Percentiles rank a stretch among this genome's conserved stretches.
phyloP scores from a whole-genome alignment of 2,113 vertebrate genomes.

The Tor tambroides region DNA sequence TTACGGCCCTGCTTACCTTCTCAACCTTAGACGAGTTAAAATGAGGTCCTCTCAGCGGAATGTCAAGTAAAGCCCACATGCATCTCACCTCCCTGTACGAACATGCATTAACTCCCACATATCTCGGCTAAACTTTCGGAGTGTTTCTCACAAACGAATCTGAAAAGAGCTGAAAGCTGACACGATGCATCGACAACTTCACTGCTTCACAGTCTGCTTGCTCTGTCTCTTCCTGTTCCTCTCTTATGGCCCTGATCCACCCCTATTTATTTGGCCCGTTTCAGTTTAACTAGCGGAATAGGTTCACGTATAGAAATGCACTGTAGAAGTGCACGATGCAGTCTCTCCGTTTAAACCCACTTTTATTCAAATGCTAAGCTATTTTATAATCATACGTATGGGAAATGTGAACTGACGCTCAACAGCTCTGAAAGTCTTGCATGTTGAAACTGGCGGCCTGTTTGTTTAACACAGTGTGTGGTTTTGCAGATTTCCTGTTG shows the following conservation, averaged over 20 bases:
- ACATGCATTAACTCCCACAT: constrained; percentile 59
- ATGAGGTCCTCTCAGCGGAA: constrained; percentile 18
- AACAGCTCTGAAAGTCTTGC: constrained; percentile 51
- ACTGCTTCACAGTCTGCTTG: constrained; percentile 59
- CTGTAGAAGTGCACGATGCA: background rate
- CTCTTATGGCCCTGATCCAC: constrained; percentile 70
- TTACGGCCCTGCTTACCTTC: constrained; percentile 51
- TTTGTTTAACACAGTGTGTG: constrained; percentile 71
- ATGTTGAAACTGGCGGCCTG: constrained; percentile 75
- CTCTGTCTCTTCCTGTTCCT: constrained; percentile 73
- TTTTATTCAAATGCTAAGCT: constrained; percentile 6
- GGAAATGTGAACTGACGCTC: constrained; percentile 57
- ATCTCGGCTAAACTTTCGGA: constrained; percentile 36
- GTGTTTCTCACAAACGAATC: constrained; percentile 33
- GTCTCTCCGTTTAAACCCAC: background rate
- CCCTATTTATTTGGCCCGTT: constrained; percentile 65
- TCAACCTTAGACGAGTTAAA: constrained; percentile 33
- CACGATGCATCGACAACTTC: constrained; percentile 28
- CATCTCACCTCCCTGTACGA: constrained; percentile 62
- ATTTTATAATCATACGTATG: background rate
- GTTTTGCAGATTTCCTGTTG: constrained; percentile 83
- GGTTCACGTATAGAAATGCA: constrained; percentile 15
- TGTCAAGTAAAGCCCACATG: constrained; percentile 42
- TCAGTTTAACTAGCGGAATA: constrained; percentile 49
- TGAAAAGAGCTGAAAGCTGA: constrained; percentile 26